Evolutionary conservation across 2,888 invertebrate species (phyloP).

Genomic region (Psylliodes chrysocephalus): DNA sequence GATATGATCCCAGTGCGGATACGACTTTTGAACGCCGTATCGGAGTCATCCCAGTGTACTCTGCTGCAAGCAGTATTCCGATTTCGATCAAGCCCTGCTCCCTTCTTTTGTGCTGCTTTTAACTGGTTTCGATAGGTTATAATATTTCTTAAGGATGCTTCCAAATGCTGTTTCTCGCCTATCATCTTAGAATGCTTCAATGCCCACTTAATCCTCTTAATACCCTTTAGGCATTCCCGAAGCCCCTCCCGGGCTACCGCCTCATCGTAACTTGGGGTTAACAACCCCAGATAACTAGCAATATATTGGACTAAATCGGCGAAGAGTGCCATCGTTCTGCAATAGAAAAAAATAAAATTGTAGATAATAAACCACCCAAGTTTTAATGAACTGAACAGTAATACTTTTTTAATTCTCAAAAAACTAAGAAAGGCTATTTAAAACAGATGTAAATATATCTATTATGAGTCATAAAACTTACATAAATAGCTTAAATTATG

Average conservation of each 20-base stretch:
- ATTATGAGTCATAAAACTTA: too few relatives aligned
- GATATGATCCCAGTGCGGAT: constrained; percentile 14
- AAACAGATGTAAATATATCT: too few relatives aligned
- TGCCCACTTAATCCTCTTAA: not conserved
- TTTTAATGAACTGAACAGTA: too few relatives aligned
- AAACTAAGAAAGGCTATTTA: too few relatives aligned
- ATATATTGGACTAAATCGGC: not conserved
- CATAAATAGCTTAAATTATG: too few relatives aligned
- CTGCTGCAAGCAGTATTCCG: not conserved
- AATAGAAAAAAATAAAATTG: too few relatives aligned
- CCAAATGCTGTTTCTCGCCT: not conserved
- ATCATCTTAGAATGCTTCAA: not conserved
- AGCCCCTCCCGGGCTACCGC: too few relatives aligned
- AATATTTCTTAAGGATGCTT: not conserved
- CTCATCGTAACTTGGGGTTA: not conserved
- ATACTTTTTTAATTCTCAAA: too few relatives aligned
- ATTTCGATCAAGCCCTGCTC: not conserved
- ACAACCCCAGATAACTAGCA: not conserved
- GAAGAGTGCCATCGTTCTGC: not conserved
- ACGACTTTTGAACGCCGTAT: constrained; percentile 12
- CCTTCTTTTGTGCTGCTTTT: constrained; percentile 1
- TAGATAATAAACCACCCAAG: too few relatives aligned
- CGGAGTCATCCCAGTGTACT: constrained; percentile 21
- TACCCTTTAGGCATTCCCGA: not conserved
- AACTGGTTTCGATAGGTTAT: not conserved